Evolutionary conservation across 1,140 invertebrate species (phyloP), one percentile per base, ranked within the genome.

Genomic region (Drosophila kohkoa): DNA sequence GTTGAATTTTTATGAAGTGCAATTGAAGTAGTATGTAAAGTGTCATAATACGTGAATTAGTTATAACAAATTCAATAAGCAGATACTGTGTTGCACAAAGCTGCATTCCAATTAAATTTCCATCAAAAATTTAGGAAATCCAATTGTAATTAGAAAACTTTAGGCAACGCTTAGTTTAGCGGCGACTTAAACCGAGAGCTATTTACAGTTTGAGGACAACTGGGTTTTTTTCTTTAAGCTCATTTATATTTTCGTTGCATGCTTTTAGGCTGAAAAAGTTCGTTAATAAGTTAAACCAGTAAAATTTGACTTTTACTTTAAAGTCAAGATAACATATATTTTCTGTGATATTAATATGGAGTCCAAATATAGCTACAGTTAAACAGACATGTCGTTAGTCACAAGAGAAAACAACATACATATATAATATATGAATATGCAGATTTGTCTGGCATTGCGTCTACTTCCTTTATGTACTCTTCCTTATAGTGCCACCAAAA

Each of bases 401-500:
- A 65, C 57, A 43, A 16, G 11, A 51, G 30, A 8, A 48, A 49
- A 5, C 35, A 43, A 49, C 25, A 63, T 77, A 13, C 73, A 63
- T 59, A 10, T 11, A 2, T 8, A 11, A 10, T 38, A 32, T 32
- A 32, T 32, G 30, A 7, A 8, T 32, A 62, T 80, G 72, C 20
- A 46, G 71, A 76, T 83, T 67, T 83, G 58, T 83, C 48, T 41
- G 71, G 13, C 65, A 75, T 51, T 51, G 20, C 52, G 16, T 38
- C 28, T 49, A 32, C 16, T 20, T 38, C 45, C 45, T 20, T 35
- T 32, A 25, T 13, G 2, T 59, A 43, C 32, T n/a, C 66, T 6
- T n/a, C 16, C 35, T 66, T 59, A 51, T 73, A 59, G 46, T 66
- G 54, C 41, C 51, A 51, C 59, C 32, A 81, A 81, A 85, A 85